A percentile compares a stretch with the other conserved stretches of the same genome.
phyloP scores from a whole-genome alignment of 2,797 vertebrate species.

The Bradypodion ventrale region DNA sequence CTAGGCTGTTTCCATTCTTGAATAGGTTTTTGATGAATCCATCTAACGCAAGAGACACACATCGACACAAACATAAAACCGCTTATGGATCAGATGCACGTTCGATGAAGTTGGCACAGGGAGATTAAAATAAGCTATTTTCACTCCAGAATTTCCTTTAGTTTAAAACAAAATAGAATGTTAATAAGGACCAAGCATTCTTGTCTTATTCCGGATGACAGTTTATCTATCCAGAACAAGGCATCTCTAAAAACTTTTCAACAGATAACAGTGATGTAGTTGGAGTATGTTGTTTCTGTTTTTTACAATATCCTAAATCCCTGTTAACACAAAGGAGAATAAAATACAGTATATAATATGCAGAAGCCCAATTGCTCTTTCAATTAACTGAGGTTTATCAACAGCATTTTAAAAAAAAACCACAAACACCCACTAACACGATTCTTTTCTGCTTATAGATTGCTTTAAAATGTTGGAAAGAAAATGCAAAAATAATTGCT shows the following conservation, averaged over 20 bases:
- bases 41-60: conserved; percentile 33
- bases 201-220: conserved; percentile 24
- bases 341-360: conserved; percentile 35
- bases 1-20: not conserved
- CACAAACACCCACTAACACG: not conserved
- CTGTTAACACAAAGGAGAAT: conserved; percentile 48
- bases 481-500: not conserved
- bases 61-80: conserved; percentile 11
- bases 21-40: conserved; percentile 38
- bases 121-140: conserved; percentile 41
- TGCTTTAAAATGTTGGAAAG: not conserved
- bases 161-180: not conserved
- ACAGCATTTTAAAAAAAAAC: not conserved
- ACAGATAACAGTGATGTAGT: conserved; percentile 28
- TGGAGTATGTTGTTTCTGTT: conserved; percentile 4
- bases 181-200: not conserved
- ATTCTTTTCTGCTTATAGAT: not conserved
- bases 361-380: accelerated
- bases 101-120: conserved; percentile 13
- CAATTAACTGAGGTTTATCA: conserved; percentile 24
- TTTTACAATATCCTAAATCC: conserved; percentile 25
- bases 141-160: conserved; percentile 12
- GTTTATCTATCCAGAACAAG: conserved; percentile 21
- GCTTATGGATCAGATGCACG: conserved; percentile 23
- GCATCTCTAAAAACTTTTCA: conserved; percentile 32